phyloP scores from a whole-genome alignment of 2,113 vertebrate species.

The Xenus cinereus region DNA sequence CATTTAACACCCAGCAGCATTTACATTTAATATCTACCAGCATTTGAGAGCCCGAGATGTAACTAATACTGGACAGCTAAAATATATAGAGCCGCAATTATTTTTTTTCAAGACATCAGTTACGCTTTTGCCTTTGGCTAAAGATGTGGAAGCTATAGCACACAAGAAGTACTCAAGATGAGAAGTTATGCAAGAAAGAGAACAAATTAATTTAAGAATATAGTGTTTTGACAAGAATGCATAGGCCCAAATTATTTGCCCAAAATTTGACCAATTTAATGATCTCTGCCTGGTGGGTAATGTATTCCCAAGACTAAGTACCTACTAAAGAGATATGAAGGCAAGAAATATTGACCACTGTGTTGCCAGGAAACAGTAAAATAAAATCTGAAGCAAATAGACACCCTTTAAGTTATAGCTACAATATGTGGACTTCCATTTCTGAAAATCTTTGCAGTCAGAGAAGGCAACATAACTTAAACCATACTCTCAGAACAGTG shows the following conservation, averaged over 20 bases:
- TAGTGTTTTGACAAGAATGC: neutral
- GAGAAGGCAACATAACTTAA: neutral
- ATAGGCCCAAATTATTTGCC: neutral
- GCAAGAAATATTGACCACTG: neutral
- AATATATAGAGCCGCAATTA: neutral
- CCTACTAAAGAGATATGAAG: neutral
- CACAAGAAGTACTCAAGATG: neutral
- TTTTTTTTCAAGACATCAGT: neutral
- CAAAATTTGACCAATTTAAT: neutral
- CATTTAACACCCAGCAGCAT: neutral
- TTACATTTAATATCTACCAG: neutral
- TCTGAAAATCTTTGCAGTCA: neutral
- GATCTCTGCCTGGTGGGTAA: neutral
- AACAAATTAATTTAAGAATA: neutral
- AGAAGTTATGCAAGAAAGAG: neutral
- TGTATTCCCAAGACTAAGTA: neutral
- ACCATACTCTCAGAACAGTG: neutral
- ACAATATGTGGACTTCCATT: neutral
- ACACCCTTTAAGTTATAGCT: neutral
- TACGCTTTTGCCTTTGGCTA: neutral
- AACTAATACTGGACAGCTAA: neutral
- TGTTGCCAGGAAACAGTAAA: conserved; percentile 19
- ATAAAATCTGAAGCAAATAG: conserved; percentile 4
- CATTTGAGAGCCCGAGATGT: neutral
- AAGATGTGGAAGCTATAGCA: neutral